A percentile compares a stretch with the other conserved stretches of the same genome.
Evolutionary conservation across 2,113 vertebrate genomes (phyloP).

Genomic region (Scophthalmus maximus): DNA sequence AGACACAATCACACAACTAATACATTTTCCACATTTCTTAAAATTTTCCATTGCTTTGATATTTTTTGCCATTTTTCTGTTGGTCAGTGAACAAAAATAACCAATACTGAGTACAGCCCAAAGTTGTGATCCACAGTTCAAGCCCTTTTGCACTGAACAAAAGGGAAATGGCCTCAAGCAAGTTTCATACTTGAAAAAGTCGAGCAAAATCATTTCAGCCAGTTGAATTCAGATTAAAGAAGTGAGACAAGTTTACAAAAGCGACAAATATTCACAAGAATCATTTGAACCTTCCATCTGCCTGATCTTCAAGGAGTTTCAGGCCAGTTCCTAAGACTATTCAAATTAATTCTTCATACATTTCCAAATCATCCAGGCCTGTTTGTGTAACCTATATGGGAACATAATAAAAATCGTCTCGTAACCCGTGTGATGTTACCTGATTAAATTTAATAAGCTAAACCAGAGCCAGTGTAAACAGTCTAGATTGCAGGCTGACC

Average conservation of each 20-base stretch:
- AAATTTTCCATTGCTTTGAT: no score
- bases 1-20: not conserved
- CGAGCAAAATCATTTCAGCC: not conserved
- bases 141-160: not conserved
- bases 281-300: no score
- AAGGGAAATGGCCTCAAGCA: not conserved
- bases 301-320: no score
- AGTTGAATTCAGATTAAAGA: not conserved
- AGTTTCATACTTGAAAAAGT: not conserved
- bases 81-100: no score
- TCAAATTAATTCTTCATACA: not conserved
- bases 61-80: no score
- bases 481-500: conserved; percentile 66
- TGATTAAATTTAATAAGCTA: not conserved
- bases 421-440: no score
- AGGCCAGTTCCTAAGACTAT: not conserved
- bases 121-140: not conserved
- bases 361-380: not conserved
- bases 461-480: not conserved
- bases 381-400: not conserved
- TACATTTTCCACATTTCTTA: not conserved
- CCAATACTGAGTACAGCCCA: no score
- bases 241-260: no score
- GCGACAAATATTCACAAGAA: no score
- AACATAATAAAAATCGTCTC: not conserved